phyloP scores from a whole-genome alignment of 2,113 vertebrate species.

The Echinops telfairi region DNA sequence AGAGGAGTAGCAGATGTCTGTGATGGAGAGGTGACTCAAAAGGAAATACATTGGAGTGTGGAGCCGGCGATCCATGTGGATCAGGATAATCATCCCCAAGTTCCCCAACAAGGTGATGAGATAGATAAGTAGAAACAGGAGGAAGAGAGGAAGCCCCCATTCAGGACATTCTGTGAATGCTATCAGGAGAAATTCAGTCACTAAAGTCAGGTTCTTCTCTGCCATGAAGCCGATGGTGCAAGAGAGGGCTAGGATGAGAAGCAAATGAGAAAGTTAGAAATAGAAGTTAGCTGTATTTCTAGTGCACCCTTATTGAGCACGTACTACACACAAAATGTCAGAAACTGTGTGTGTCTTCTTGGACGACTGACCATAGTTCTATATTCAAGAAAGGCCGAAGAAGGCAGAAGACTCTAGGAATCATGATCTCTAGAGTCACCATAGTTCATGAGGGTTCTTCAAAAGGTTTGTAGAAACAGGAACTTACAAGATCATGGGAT shows the following conservation, averaged over 20 bases:
- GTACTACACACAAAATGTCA: background rate
- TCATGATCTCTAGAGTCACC: no score
- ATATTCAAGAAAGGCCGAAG: background rate
- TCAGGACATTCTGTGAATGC: slow-evolving; percentile 59
- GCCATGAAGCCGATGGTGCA: slow-evolving; percentile 31
- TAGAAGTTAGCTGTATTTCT: background rate
- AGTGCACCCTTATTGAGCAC: background rate
- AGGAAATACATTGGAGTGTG: slow-evolving; percentile 80
- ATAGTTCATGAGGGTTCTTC: no score
- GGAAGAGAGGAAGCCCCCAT: slow-evolving; percentile 31
- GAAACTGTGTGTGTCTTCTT: background rate
- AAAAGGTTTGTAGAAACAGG: no score
- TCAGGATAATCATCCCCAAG: slow-evolving; percentile 65
- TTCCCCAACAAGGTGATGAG: slow-evolving; percentile 71
- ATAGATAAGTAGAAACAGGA: slow-evolving; percentile 67
- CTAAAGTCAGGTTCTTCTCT: slow-evolving; percentile 58
- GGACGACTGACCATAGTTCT: background rate
- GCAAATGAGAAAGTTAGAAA: background rate
- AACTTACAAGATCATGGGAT: no score
- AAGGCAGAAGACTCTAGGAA: background rate
- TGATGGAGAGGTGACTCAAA: slow-evolving; percentile 74
- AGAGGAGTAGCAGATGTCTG: slow-evolving; percentile 74
- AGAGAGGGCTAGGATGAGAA: background rate
- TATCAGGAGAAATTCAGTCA: slow-evolving; percentile 65
- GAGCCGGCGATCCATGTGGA: slow-evolving; percentile 31